A percentile compares a stretch with the other conserved stretches of the same genome.
Evolutionary conservation across 2,888 invertebrate genomes (phyloP).

Genomic region (Hydrotaea cyrtoneurina): DNA sequence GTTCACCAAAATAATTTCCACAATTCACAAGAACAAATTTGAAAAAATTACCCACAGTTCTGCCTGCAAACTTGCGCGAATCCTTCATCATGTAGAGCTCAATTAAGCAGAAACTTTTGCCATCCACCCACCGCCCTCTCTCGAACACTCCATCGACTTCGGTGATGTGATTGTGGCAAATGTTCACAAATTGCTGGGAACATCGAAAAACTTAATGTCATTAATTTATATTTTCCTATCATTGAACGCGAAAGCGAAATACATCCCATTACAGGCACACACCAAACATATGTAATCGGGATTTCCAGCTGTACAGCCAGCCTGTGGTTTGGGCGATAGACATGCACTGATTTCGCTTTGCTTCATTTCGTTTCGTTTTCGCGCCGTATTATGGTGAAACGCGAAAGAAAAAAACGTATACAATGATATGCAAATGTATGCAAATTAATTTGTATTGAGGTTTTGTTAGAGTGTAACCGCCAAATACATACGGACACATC

Average conservation of each 20-base stretch:
- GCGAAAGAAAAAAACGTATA: not conserved
- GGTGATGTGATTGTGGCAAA: not conserved
- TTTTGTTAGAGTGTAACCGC: constrained; percentile 46
- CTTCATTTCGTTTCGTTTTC: constrained; percentile 8
- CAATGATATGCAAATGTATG: constrained; percentile 48
- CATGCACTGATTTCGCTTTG: constrained; percentile 9
- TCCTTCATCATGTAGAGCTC: not conserved
- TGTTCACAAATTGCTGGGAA: constrained; percentile 1
- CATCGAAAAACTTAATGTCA: constrained; percentile 34
- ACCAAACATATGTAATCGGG: constrained; percentile 54
- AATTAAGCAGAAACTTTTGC: not conserved
- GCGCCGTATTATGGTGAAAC: not conserved
- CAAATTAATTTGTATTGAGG: constrained; percentile 63
- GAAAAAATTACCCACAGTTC: not conserved
- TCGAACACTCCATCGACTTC: not conserved
- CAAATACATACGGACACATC: not conserved
- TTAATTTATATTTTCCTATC: constrained; percentile 55
- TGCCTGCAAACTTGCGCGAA: not conserved
- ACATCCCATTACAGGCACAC: not conserved
- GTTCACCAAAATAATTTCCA: not conserved
- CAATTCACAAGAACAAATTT: not conserved
- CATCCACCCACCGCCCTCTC: too few relatives aligned
- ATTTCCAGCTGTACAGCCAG: constrained; percentile 49
- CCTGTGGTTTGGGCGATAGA: constrained; percentile 32
- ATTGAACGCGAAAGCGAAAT: not conserved